phyloP scores from a whole-genome alignment of 2,888 invertebrate genomes.

The Neelides folsomi region DNA sequence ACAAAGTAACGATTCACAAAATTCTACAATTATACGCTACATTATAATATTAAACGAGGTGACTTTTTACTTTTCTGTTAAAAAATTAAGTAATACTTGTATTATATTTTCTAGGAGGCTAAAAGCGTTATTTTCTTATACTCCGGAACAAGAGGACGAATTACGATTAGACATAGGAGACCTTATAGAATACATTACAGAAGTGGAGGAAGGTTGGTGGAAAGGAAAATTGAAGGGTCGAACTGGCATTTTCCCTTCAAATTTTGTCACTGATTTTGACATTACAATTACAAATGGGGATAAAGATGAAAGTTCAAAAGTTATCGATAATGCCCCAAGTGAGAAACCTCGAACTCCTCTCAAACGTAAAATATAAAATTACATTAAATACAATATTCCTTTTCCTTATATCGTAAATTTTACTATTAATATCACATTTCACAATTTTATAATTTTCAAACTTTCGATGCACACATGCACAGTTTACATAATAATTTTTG shows the following conservation, averaged over 20 bases:
- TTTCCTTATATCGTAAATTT: too few relatives aligned
- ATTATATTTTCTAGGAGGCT: slow-evolving; percentile 49
- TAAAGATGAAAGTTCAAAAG: slow-evolving; percentile 7
- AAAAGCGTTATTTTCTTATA: slow-evolving; percentile 77
- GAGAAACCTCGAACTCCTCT: slow-evolving; percentile 2
- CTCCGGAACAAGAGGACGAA: slow-evolving; percentile 87
- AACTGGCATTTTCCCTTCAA: slow-evolving; percentile 86
- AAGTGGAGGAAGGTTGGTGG: slow-evolving; percentile 92
- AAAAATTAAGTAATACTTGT: too few relatives aligned
- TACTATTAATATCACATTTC: too few relatives aligned
- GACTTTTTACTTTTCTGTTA: too few relatives aligned
- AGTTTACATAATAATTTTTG: too few relatives aligned
- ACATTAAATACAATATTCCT: too few relatives aligned
- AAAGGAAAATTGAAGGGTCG: slow-evolving; percentile 62
- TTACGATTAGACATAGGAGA: slow-evolving; percentile 74
- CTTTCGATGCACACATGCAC: too few relatives aligned
- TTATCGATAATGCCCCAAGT: slow-evolving; percentile 6
- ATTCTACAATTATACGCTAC: too few relatives aligned
- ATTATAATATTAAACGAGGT: too few relatives aligned
- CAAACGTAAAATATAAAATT: background rate
- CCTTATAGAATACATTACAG: slow-evolving; percentile 74
- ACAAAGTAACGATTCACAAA: too few relatives aligned
- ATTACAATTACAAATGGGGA: slow-evolving; percentile 11
- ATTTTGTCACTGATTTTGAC: slow-evolving; percentile 60
- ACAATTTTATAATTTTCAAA: too few relatives aligned